Evolutionary conservation across 1,140 invertebrate genomes (phyloP).

Genomic region (Bactericera cockerelli): DNA sequence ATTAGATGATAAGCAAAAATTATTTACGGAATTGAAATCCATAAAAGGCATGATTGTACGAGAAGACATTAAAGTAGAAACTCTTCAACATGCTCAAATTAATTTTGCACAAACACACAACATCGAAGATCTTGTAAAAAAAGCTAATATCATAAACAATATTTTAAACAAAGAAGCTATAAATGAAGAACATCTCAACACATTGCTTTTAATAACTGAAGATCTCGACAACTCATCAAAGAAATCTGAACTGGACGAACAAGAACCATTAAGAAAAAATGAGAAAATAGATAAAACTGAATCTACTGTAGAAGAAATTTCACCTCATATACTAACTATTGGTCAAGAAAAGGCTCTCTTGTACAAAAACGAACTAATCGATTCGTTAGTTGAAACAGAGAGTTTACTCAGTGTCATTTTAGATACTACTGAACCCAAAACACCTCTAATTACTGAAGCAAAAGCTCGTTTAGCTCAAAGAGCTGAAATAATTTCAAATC

Average conservation of each 20-base stretch:
- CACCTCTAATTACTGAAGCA: not conserved
- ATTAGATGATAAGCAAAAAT: not conserved
- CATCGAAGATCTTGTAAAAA: not conserved
- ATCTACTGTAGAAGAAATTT: no score
- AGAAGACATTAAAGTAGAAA: slow-evolving; percentile 4
- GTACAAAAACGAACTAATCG: not conserved
- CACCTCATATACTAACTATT: no score
- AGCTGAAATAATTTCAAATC: slow-evolving; percentile 2
- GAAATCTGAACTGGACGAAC: no score
- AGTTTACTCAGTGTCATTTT: not conserved
- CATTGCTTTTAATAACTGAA: no score
- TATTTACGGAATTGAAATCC: not conserved
- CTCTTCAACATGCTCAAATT: no score
- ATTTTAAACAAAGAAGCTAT: not conserved
- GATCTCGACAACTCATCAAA: no score
- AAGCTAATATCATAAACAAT: not conserved
- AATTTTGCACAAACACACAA: no score
- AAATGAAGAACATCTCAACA: no score
- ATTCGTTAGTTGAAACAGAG: not conserved
- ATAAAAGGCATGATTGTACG: not conserved
- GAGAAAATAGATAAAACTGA: no score
- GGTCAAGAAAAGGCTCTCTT: no score
- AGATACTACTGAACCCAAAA: not conserved
- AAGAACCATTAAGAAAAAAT: no score
- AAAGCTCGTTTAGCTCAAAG: slow-evolving; percentile 16